Evolutionary conservation across 2,113 vertebrate genomes (phyloP).

Genomic region (Atrichornis clamosus): DNA sequence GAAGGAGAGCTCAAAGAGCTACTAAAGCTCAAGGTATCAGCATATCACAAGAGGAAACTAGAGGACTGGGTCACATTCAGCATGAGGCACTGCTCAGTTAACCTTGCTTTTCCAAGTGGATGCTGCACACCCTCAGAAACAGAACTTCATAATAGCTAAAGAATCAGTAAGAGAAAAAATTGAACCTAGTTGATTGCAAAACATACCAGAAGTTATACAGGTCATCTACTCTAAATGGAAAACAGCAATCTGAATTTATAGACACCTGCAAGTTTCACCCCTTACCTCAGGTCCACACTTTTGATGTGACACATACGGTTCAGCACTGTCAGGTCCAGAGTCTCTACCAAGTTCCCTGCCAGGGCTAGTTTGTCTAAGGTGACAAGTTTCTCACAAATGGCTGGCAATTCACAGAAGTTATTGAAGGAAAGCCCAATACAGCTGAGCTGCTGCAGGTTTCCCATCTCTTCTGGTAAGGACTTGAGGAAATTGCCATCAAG

Average conservation of each 20-base stretch:
- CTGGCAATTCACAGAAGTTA: constrained; percentile 83
- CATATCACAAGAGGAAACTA: neutral
- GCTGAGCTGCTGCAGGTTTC: constrained; percentile 83
- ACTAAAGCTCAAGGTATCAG: neutral
- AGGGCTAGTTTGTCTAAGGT: constrained; percentile 85
- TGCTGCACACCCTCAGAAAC: neutral
- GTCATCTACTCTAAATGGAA: neutral
- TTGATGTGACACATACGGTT: constrained; percentile 84
- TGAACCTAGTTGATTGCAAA: neutral
- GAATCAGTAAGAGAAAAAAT: neutral
- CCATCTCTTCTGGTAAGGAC: constrained; percentile 87
- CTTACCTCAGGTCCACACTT: constrained; percentile 89
- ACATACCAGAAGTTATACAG: neutral
- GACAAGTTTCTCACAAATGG: constrained; percentile 81
- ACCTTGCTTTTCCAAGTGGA: neutral
- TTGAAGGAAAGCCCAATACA: constrained; percentile 93
- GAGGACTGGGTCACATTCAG: neutral
- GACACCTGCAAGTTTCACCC: neutral
- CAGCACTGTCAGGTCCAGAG: constrained; percentile 77
- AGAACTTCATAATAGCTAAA: neutral
- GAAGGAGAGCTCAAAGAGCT: neutral
- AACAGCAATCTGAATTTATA: neutral
- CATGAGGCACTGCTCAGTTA: neutral
- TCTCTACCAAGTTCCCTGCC: constrained; percentile 87
- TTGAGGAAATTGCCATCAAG: constrained; percentile 91